Evolutionary conservation across 2,888 invertebrate genomes (phyloP), one percentile per base, ranked within the genome.

Genomic region (Lochmaea crataegi): DNA sequence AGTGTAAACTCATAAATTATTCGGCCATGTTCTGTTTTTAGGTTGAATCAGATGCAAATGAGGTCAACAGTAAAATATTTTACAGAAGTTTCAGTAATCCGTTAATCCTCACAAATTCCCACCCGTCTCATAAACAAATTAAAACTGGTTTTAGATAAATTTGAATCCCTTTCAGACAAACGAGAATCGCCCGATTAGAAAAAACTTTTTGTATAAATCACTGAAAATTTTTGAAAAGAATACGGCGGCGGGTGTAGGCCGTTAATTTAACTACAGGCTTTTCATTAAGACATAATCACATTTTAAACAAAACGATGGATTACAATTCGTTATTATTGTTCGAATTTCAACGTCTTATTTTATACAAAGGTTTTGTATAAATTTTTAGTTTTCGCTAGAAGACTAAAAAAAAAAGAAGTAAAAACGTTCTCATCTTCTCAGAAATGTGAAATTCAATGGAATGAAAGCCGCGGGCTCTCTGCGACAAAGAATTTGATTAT

Each of bases 281-380:
- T 63, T 69, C 69, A 63, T 69, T 63, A 69, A 53, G 51, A 63
- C 63, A 69, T 63, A 63, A 69, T 69, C 63, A 61, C 63, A 48
- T 65, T 51, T 67, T 26, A 58, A 53, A 69, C 22, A 63, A 69
- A 63, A 61, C 32, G 41, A 22, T 41, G 42, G 63, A 41, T 68
- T 68, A 60, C 58, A 68, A 68, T 61, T 61, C 38, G 57, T 61
- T 45, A 45, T 69, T 69, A 69, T 69, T 61, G 61, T 68, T 56
- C 22, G 9, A 63, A 69, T 53, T 63, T 42, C 53, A 38, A 60
- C 58, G 60, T 48, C 26, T 56, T 53, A 58, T 45, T 68, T 45
- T 58, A 61, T 9, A 48, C 45, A 65, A 51, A 69, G 22, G 56
- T 42, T 56, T 69, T 56, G 69, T 63, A 16, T 63, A 60, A 32